These are phyloP conservation scores for Xyrauchen texanus DNA, from an alignment of 2,113 vertebrate genomes.

Conservation along the genomic window DNA sequence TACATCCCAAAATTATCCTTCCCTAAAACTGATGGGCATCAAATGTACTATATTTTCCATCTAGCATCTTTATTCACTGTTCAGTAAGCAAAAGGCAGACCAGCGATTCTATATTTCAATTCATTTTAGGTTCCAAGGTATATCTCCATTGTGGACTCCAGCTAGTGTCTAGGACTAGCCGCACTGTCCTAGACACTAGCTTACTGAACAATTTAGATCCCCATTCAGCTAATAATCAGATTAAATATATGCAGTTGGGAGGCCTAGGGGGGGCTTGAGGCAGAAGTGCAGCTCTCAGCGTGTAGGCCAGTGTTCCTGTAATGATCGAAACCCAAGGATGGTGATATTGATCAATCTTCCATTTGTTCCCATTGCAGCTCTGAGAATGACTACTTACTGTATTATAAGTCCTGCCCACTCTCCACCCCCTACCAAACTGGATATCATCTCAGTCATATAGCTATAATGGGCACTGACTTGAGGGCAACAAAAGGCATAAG, in stretches of 20 bases:
- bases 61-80: slow-evolving; percentile 39
- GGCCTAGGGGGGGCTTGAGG: slow-evolving; percentile 12
- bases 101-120: slow-evolving; percentile 34
- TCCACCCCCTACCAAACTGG: not conserved
- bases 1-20: slow-evolving; percentile 35
- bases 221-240: slow-evolving; percentile 53
- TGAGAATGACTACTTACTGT: slow-evolving; percentile 49
- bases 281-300: slow-evolving; percentile 22
- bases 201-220: slow-evolving; percentile 46
- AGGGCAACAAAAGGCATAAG: not conserved
- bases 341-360: slow-evolving; percentile 62
- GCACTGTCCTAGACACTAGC: slow-evolving; percentile 59
- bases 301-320: slow-evolving; percentile 50
- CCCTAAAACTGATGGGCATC: slow-evolving; percentile 13
- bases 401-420: slow-evolving; percentile 22
- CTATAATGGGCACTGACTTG: too few species aligned
- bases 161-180: slow-evolving; percentile 55
- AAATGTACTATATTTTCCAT: slow-evolving; percentile 23
- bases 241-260: slow-evolving; percentile 55
- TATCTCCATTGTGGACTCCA: slow-evolving; percentile 57
- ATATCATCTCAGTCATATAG: not conserved
- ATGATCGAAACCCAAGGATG: slow-evolving; percentile 55
- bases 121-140: slow-evolving; percentile 37
- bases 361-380: slow-evolving; percentile 47
- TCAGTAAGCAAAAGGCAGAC: slow-evolving; percentile 44